Evolutionary conservation across 1,140 invertebrate species (phyloP).

Genomic region (Metaphire vulgaris): DNA sequence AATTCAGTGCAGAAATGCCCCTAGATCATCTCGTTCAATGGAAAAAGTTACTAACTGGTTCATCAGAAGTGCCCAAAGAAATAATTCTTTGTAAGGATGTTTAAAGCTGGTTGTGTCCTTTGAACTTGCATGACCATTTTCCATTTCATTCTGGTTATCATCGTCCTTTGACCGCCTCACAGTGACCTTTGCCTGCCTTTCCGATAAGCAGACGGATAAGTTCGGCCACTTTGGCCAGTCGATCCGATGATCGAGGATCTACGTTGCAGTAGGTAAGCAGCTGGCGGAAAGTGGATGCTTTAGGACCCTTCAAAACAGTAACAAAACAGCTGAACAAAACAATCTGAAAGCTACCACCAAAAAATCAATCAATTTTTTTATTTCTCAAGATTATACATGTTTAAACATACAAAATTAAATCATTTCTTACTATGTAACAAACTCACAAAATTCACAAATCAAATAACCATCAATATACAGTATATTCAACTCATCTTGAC

Average conservation of each 20-base stretch:
- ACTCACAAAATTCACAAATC: no score
- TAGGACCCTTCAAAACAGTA: neutral
- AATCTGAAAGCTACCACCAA: no score
- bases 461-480: no score
- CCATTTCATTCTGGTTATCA: conserved; percentile 12
- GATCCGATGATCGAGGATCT: conserved; percentile 19
- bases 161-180: conserved; percentile 23
- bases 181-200: conserved; percentile 35
- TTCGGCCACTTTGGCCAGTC: conserved; percentile 30
- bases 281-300: neutral
- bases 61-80: conserved; percentile 43
- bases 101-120: conserved; percentile 32
- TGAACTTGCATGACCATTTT: neutral
- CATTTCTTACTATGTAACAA: no score
- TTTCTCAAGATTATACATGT: no score
- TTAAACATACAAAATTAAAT: no score
- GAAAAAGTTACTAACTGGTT: conserved; percentile 40
- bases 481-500: no score
- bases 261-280: neutral
- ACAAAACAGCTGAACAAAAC: no score
- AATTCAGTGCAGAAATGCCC: no score
- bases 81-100: conserved; percentile 41
- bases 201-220: conserved; percentile 40
- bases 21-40: no score
- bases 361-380: no score